Evolutionary conservation across 2,888 invertebrate species (phyloP), one percentile per base, ranked within the genome.

Genomic region (Parnassius apollo): DNA sequence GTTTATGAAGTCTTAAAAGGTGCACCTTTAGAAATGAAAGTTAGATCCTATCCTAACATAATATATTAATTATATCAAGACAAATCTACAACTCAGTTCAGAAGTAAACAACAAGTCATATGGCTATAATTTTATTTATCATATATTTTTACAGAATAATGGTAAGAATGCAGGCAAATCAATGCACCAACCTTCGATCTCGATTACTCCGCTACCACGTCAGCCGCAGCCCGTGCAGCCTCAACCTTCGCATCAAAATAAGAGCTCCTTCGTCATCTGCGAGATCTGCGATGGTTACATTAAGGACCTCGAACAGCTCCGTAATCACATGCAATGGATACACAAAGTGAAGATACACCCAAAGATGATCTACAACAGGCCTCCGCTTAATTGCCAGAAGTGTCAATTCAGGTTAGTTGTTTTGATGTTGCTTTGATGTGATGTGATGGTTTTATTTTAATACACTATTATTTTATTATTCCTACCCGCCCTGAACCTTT

Each of bases 291-390:
- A 98, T 79, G 98, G 98, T 25, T 98, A 98, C 81, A 98, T 98
- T 67, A 98, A 98, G 92, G 98, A 98, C 85, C 93, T 98, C 77
- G 98, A 98, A 77, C 98, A 98, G 81, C 90, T 98, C 68, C 93
- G 98, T 68, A 98, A 98, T 84, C 98, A 98, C 81, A 98, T 98
- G 97, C 98, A 98, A 81, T 98, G 98, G 97, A 98, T 98, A 83
- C 98, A 98, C 86, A 98, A 98, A 94, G 97, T 98, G 71, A 98
- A 98, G 85, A 98, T 98, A 77, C 98, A 98, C 88, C 97, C 98
- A 62, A 98, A 97, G 91, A 98, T 98, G 98, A 97, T 98, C 73
- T 96, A 97, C 88, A 98, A 97, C 88, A 93, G 96, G 86, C 98
- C 98, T 63, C 98, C 98, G 55, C 93, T 98, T 70, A 98, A 97